Base-by-base conservation (phyloP, 1,140 invertebrate genomes). In the Frieseomelitta varia region DNA sequence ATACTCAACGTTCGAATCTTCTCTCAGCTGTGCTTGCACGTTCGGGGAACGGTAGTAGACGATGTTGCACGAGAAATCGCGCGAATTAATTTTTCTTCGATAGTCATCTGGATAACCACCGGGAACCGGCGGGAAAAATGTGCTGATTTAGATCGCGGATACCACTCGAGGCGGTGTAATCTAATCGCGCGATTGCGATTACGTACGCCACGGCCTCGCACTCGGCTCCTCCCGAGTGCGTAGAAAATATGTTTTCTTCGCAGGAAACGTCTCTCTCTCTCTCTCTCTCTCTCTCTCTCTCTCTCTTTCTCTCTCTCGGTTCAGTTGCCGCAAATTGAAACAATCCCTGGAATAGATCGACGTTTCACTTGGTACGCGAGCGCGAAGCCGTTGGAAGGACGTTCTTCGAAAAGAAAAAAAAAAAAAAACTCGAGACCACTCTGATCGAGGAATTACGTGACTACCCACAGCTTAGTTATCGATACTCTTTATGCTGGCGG, bases 401-500 rank as follows among this genome's bases (percentile, higher is more conserved):
- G 30, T 58, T 51, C 17, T 51, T 67, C 39, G 39, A 47, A 47
- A 47, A 47, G 39, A 8, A 47, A 0, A 39, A 39, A 39, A 1
- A 58, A 61, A 55, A 69, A 85, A 85, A 69, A 47, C 51, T 55
- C n/a, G n/a, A 30, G 30, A 30, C 65, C n/a, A 1, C 69, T 24
- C 27, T 47, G 53, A n/a, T 47, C 39, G 39, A 47, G 0, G 39
- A 47, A 47, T 53, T 85, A 80, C 77, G 65, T 51, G 79, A 51
- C 79, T 47, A 63, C 69, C 47, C 30, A 79, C 47, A 12, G 55
- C 55, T 21, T 81, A 47, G 80, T 81, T 55, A 65, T 30, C 63
- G 67, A 81, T 85, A 27, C 65, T 78, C 27, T 14, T 80, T 77
- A 65, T 19, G 30, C 61, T 39, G 39, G 76, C n/a, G 84, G 89